A percentile compares a stretch with the other conserved stretches of the same genome.
phyloP scores from a whole-genome alignment of 2,888 invertebrate genomes.

The Neocrepidodera transversa region DNA sequence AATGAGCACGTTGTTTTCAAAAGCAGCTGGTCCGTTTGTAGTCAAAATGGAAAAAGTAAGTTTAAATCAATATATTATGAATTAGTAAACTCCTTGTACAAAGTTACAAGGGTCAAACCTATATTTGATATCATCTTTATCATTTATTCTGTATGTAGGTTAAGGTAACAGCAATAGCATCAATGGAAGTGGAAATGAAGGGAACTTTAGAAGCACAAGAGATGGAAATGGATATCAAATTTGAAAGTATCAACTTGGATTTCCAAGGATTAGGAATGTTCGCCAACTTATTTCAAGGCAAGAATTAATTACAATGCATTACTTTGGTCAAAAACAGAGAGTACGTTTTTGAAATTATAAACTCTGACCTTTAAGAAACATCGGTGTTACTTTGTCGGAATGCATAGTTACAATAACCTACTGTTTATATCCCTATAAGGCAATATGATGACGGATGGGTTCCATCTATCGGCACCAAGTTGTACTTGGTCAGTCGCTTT shows the following conservation, averaged over 20 bases:
- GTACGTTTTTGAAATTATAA: too few species aligned
- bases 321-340: background rate
- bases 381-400: too few species aligned
- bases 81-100: background rate
- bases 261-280: constrained; percentile 84
- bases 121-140: too few species aligned
- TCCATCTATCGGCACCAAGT: too few species aligned
- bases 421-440: too few species aligned
- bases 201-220: constrained; percentile 80
- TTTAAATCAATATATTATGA: background rate
- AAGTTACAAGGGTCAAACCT: too few species aligned
- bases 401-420: too few species aligned
- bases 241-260: constrained; percentile 77
- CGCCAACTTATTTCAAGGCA: constrained; percentile 66
- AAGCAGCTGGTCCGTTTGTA: constrained; percentile 78
- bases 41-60: constrained; percentile 75
- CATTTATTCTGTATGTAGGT: too few species aligned
- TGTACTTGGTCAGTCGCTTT: too few species aligned
- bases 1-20: constrained; percentile 72
- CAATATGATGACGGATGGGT: too few species aligned
- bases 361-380: too few species aligned
- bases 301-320: constrained; percentile 5
- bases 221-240: constrained; percentile 80
- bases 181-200: constrained; percentile 74
- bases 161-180: constrained; percentile 63